A percentile compares a stretch with the other conserved stretches of the same genome.
Conservation (phyloP, 1,140 invertebrate species). For the Drosophila funebris region DNA sequence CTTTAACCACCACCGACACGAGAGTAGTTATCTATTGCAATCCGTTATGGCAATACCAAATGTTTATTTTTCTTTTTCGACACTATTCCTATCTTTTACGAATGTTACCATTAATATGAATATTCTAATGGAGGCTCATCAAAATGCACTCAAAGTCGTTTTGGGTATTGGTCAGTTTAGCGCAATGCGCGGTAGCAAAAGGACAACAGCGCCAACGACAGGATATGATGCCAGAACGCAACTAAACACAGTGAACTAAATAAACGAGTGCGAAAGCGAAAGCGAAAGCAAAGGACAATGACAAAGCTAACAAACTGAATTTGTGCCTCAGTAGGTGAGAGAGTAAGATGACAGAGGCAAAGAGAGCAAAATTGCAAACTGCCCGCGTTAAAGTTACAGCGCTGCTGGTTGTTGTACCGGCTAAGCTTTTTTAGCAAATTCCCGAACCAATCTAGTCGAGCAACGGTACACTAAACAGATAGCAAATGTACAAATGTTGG, state of each 20-base stretch:
- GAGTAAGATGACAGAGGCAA: background rate
- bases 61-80: background rate
- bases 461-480: background rate
- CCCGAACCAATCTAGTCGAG: background rate
- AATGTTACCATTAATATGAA: background rate
- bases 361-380: slow-evolving; percentile 14
- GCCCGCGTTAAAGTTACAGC: slow-evolving; percentile 16
- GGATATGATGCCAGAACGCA: slow-evolving; percentile 73
- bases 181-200: slow-evolving; percentile 25
- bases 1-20: background rate
- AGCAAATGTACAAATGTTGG: background rate
- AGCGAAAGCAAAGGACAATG: slow-evolving; percentile 71
- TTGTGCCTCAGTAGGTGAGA: slow-evolving; percentile 16
- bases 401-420: slow-evolving; percentile 29
- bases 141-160: slow-evolving; percentile 62
- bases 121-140: slow-evolving; percentile 27
- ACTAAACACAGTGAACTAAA: slow-evolving; percentile 77
- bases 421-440: slow-evolving; percentile 36
- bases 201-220: slow-evolving; percentile 58
- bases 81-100: background rate
- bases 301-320: slow-evolving; percentile 56
- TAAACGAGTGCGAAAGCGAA: slow-evolving; percentile 78
- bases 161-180: slow-evolving; percentile 46
- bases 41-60: background rate
- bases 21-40: background rate